phyloP scores from a whole-genome alignment of 1,140 invertebrate species.

The Oreohelix idahoensis region DNA sequence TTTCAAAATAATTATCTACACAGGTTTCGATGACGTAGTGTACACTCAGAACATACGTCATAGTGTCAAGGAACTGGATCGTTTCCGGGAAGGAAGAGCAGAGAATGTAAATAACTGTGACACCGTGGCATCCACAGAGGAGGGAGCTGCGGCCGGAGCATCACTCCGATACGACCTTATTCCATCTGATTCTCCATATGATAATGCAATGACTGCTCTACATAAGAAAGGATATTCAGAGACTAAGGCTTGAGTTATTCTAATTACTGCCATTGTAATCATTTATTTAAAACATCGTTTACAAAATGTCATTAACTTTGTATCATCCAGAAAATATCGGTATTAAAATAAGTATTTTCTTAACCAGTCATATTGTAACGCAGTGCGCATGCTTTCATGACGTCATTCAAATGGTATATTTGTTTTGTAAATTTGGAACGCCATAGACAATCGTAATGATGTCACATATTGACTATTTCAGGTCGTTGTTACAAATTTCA shows the following conservation, averaged over 20 bases:
- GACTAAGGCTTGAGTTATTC: background rate
- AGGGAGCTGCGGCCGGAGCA: background rate
- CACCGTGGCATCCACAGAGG: background rate
- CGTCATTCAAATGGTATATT: too few relatives aligned
- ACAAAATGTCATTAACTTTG: background rate
- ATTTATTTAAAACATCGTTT: background rate
- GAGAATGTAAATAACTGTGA: background rate
- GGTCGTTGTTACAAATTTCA: too few relatives aligned
- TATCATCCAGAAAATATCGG: too few relatives aligned
- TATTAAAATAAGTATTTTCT: too few relatives aligned
- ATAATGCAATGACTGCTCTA: background rate
- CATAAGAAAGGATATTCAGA: background rate
- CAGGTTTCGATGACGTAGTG: slow-evolving; percentile 64
- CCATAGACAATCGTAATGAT: too few relatives aligned
- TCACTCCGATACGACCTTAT: background rate
- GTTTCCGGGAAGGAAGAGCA: slow-evolving; percentile 37
- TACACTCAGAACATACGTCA: slow-evolving; percentile 63
- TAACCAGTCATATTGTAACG: too few relatives aligned
- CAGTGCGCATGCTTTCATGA: too few relatives aligned
- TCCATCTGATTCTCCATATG: background rate
- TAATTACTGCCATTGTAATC: too few relatives aligned
- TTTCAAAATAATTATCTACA: background rate
- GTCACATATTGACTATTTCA: too few relatives aligned
- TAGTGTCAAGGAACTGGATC: slow-evolving; percentile 60
- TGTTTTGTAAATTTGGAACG: too few relatives aligned